Evolutionary conservation across 2,797 vertebrate genomes (phyloP).

Genomic region (Micropoecilia bifurca): DNA sequence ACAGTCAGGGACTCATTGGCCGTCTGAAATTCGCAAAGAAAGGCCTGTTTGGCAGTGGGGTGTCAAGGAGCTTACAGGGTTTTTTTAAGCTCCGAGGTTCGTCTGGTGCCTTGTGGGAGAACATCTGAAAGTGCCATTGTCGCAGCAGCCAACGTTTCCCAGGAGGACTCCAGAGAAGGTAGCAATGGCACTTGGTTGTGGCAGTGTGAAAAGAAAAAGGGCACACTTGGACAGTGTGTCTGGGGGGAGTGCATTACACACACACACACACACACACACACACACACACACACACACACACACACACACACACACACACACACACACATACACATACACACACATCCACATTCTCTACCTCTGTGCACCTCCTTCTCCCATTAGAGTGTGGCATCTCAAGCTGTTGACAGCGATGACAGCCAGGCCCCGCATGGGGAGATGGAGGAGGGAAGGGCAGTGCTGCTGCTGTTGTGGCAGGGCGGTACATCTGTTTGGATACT

Average conservation of each 20-base stretch:
- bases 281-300: conserved; percentile 13
- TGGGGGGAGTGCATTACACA: conserved; percentile 53
- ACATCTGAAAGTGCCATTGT: conserved; percentile 64
- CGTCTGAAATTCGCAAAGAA: neutral
- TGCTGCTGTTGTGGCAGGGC: conserved; percentile 14
- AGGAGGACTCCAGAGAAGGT: conserved; percentile 21
- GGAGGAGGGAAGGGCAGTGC: conserved; percentile 6
- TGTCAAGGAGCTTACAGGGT: conserved; percentile 19
- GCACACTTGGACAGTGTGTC: conserved; percentile 57
- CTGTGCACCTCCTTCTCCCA: conserved; percentile 42
- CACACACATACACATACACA: conserved; percentile 1
- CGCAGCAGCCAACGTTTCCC: conserved; percentile 42
- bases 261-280: conserved; percentile 1
- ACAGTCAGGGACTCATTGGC: conserved; percentile 18
- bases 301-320: conserved; percentile 24
- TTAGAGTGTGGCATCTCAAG: conserved; percentile 60
- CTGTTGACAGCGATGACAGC: conserved; percentile 71
- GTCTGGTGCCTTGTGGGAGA: conserved; percentile 50
- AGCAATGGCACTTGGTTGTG: conserved; percentile 25
- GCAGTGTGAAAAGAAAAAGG: conserved; percentile 8
- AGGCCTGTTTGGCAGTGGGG: conserved; percentile 15
- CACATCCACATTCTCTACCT: neutral
- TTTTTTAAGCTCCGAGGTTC: conserved; percentile 28
- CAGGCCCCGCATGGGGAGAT: conserved; percentile 41
- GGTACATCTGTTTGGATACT: conserved; percentile 62